phyloP scores from a whole-genome alignment of 1,140 invertebrate species.

The Cephus cinctus region DNA sequence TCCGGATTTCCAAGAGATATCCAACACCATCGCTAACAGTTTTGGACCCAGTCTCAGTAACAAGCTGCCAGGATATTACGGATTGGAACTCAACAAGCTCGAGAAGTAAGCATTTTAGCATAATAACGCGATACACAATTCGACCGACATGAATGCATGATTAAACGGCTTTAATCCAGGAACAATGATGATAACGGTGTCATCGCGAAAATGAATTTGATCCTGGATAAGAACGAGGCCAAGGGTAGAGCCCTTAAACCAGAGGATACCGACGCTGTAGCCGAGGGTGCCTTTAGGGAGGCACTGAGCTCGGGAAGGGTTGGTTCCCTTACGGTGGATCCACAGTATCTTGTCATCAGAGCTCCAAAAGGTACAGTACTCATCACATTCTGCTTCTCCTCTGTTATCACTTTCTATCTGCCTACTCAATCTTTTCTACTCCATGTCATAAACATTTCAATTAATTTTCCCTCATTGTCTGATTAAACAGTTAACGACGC shows the following conservation, averaged over 20 bases:
- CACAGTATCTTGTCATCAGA: constrained; percentile 70
- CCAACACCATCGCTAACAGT: constrained; percentile 65
- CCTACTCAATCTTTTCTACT: too few relatives aligned
- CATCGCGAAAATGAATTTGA: constrained; percentile 65
- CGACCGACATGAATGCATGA: background rate
- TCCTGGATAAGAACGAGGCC: constrained; percentile 67
- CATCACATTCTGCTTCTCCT: too few relatives aligned
- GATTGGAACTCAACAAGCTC: constrained; percentile 68
- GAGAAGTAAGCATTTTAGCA: constrained; percentile 62
- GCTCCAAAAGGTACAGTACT: constrained; percentile 56
- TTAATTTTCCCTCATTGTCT: too few relatives aligned
- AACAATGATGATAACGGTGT: constrained; percentile 59
- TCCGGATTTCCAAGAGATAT: constrained; percentile 72
- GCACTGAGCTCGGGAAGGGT: constrained; percentile 70
- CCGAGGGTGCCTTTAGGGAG: constrained; percentile 63
- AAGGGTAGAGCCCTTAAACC: constrained; percentile 58
- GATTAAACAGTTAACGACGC: constrained; percentile 40
- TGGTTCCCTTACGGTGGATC: constrained; percentile 77
- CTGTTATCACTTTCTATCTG: too few relatives aligned
- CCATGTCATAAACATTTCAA: too few relatives aligned
- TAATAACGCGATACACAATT: background rate
- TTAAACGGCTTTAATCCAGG: constrained; percentile 12
- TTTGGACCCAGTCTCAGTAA: constrained; percentile 63
- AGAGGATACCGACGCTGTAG: constrained; percentile 49
- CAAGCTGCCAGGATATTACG: constrained; percentile 71